These are phyloP conservation scores for Mesochorus sp. DNA, from an alignment of 2,888 invertebrate species.

Conservation along the genomic window DNA sequence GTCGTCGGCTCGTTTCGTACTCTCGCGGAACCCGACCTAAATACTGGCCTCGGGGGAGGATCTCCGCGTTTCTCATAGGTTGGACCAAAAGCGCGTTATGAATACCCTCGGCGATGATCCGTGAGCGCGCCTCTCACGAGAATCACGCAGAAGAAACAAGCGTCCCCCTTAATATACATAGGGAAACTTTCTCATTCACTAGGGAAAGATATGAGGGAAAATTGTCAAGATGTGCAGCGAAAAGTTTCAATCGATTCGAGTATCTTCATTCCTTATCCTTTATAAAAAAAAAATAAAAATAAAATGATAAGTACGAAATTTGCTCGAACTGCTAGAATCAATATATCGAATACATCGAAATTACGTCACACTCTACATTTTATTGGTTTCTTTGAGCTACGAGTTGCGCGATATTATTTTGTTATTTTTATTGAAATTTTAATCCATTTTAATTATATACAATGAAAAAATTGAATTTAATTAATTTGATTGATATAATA, in stretches of 20 bases:
- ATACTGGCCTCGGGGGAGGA: constrained; percentile 52
- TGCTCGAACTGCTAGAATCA: no score
- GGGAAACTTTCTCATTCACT: background rate
- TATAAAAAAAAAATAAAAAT: no score
- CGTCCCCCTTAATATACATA: background rate
- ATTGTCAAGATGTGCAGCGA: background rate
- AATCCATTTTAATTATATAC: background rate
- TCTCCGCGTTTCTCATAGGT: constrained; percentile 37
- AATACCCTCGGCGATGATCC: constrained; percentile 50
- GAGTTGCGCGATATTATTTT: no score
- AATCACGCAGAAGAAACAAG: constrained; percentile 2
- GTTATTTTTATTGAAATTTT: background rate
- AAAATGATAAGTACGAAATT: no score
- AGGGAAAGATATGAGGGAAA: background rate
- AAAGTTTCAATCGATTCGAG: background rate
- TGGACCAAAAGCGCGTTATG: constrained; percentile 42
- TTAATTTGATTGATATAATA: no score
- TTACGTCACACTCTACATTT: no score
- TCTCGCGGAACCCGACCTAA: constrained; percentile 57
- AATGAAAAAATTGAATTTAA: no score
- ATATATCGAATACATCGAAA: no score
- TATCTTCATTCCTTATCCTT: no score
- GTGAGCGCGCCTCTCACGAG: constrained; percentile 10
- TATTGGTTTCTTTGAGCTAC: no score
- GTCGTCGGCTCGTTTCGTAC: constrained; percentile 57